Evolutionary conservation across 2,888 invertebrate species (phyloP), one percentile per base, ranked within the genome.

Genomic region (Caradrina clavipalpis): DNA sequence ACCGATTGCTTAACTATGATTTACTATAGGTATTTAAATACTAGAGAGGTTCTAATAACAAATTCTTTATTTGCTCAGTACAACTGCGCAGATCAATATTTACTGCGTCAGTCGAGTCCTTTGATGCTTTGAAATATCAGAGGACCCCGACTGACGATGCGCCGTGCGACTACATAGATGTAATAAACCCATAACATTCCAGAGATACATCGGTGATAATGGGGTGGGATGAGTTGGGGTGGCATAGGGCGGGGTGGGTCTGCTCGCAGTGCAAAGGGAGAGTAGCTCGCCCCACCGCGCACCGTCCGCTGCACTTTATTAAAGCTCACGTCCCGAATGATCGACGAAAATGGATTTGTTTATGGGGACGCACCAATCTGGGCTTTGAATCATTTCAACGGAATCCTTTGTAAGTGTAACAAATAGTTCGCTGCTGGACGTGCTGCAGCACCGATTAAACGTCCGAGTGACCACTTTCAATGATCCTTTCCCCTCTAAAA

Each of bases 271-370:
- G 26, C 54, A 42, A 6, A 15, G 59, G 55, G 35, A 45, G 21
- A 39, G 21, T 11, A 39, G 17, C 19, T 17, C 11, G 11, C 17
- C 61, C 50, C 60, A 19, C 21, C 10, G 22, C 8, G 4, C 53
- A 15, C 15, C n/a, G 53, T n/a, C 21, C 11, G 19, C 11, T 39
- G 73, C 53, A 45, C 35, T 61, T 26, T 47, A 65, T 61, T 60
- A 39, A 73, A 61, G 11, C 58, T 45, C 35, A 42, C 19, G 17
- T 53, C 17, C 53, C 22, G 47, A 49, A 6, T 51, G 45, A 57
- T 47, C 51, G 8, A 6, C 15, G 15, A 73, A 53, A 17, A 45
- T 45, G 31, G 21, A 73, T 65, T 53, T 59, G 19, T 60, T 55
- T 59, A 31, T 31, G 39, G 17, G 50, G 51, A 53, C 4, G 11